Conservation (phyloP, 2,113 vertebrate genomes). For the Grantiella picta region DNA sequence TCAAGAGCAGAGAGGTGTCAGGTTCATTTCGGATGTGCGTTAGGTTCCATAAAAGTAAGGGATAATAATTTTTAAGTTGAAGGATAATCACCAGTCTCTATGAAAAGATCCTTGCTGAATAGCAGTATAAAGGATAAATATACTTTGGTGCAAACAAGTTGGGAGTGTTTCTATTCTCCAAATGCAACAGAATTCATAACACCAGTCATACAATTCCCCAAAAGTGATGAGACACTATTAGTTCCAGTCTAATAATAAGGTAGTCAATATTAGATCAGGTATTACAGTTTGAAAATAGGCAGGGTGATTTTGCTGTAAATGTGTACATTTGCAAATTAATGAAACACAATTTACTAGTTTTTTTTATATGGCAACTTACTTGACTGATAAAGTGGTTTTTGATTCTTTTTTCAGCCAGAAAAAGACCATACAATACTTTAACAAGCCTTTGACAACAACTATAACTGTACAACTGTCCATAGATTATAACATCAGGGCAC, state of each 20-base stretch:
- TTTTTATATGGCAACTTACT: background rate
- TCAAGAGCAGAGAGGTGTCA: slow-evolving; percentile 24
- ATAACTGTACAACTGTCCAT: background rate
- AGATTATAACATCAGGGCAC: background rate
- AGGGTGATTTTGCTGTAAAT: background rate
- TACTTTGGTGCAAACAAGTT: background rate
- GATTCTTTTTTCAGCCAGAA: background rate
- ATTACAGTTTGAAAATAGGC: background rate
- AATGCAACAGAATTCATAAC: background rate
- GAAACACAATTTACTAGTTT: background rate
- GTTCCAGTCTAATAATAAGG: background rate
- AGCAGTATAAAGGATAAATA: background rate
- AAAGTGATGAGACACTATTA: background rate
- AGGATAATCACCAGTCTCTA: background rate
- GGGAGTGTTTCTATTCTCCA: background rate
- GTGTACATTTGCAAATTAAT: background rate
- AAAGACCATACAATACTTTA: background rate
- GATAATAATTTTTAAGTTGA: slow-evolving; percentile 30
- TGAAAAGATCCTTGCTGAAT: background rate
- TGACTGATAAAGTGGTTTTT: background rate
- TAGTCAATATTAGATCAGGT: background rate
- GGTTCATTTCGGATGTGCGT: background rate
- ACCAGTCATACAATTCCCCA: background rate
- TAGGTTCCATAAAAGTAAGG: background rate
- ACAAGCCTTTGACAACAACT: background rate